Conservation (phyloP, 1,140 invertebrate genomes). For the Dolichoris vasculosae region DNA sequence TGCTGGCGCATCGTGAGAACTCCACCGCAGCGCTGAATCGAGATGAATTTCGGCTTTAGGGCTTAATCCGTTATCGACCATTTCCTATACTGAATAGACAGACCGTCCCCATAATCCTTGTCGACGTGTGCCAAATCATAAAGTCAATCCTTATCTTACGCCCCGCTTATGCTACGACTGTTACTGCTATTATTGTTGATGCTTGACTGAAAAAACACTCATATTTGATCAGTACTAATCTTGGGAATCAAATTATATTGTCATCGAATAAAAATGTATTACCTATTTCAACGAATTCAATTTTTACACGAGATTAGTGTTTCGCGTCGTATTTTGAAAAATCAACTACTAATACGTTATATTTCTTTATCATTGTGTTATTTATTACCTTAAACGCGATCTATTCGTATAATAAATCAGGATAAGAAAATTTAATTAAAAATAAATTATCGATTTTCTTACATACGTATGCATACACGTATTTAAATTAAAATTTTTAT, state of each 20-base stretch:
- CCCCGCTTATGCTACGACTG: background rate
- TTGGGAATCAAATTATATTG: conserved; percentile 35
- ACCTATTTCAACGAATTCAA: background rate
- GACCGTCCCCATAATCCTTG: conserved; percentile 40
- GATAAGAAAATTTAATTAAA: no score
- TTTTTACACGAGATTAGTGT: background rate
- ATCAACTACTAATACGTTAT: background rate
- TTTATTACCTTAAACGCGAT: background rate
- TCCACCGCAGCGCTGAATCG: conserved; percentile 50
- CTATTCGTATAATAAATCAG: no score
- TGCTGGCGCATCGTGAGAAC: conserved; percentile 28
- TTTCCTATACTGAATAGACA: conserved; percentile 56
- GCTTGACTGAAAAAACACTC: background rate
- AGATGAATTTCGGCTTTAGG: conserved; percentile 66
- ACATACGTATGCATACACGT: no score
- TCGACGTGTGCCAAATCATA: conserved; percentile 52
- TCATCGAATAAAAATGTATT: background rate
- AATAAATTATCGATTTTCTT: no score
- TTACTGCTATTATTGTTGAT: background rate
- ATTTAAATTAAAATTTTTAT: no score
- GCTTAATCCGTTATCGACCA: conserved; percentile 64
- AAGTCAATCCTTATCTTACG: conserved; percentile 45
- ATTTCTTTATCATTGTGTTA: background rate
- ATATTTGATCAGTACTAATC: conserved; percentile 22
- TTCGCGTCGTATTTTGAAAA: background rate